Conservation (phyloP, 1,140 invertebrate species). For the Paraescarpia echinospica region DNA sequence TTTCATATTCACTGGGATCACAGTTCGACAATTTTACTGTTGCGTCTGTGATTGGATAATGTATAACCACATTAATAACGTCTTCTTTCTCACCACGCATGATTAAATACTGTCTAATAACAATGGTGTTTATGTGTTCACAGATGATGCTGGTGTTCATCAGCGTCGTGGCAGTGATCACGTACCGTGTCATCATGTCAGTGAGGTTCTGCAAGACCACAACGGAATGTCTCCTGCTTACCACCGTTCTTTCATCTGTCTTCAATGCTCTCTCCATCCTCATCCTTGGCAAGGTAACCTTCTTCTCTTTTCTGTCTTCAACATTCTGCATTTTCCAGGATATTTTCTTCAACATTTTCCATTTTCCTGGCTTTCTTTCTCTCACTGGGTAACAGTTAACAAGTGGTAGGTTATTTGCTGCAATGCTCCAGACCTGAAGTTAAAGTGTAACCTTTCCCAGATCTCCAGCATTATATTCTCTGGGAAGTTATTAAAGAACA, state of each 20-base stretch:
- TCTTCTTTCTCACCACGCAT: background rate
- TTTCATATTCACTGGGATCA: background rate
- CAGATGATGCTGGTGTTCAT: constrained; percentile 43
- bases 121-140: background rate
- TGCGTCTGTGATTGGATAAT: background rate
- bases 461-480: too few relatives aligned
- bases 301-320: background rate
- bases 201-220: constrained; percentile 50
- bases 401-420: too few relatives aligned
- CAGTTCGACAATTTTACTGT: background rate
- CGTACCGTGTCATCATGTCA: constrained; percentile 52
- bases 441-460: too few relatives aligned
- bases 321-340: too few relatives aligned
- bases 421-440: too few relatives aligned
- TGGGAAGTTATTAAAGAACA: too few relatives aligned
- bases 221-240: constrained; percentile 44
- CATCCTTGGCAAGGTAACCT: constrained; percentile 51
- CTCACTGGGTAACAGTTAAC: too few relatives aligned
- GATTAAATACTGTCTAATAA: too few relatives aligned
- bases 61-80: background rate
- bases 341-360: too few relatives aligned
- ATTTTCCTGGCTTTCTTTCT: too few relatives aligned
- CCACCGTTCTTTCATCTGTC: constrained; percentile 52
- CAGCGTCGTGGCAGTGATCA: constrained; percentile 37
- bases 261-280: constrained; percentile 59